Percentiles rank a stretch among this genome's conserved stretches.
phyloP scores from a whole-genome alignment of 2,888 invertebrate species.

The Sabatieria punctata region DNA sequence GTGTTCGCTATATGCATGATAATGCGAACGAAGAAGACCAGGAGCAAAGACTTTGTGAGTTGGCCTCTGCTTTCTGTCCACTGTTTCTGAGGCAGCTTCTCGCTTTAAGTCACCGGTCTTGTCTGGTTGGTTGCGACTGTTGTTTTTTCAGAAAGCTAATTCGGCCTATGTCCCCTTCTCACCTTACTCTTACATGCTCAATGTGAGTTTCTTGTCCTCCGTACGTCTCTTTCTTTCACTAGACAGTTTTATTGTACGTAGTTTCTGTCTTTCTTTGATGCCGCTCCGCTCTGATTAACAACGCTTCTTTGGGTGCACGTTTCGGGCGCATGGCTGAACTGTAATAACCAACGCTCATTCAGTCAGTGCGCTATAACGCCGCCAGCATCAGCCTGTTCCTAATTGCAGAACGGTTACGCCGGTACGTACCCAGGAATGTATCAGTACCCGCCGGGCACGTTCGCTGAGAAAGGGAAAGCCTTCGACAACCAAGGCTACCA shows the following conservation, averaged over 20 bases:
- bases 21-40: slow-evolving; percentile 5
- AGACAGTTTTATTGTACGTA: neutral
- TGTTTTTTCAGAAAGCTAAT: slow-evolving; percentile 3
- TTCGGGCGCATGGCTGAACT: too few relatives aligned
- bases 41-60: slow-evolving; percentile 2
- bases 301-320: neutral
- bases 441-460: neutral
- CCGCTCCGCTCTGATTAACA: neutral
- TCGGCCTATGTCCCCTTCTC: neutral
- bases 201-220: neutral
- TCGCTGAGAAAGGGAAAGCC: neutral
- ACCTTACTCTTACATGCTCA: slow-evolving; percentile 1
- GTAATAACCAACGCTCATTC: neutral
- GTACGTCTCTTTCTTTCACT: neutral
- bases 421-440: slow-evolving; percentile 1
- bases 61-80: neutral
- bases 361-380: neutral
- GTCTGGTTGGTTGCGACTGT: too few relatives aligned
- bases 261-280: neutral
- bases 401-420: neutral
- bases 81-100: too few relatives aligned
- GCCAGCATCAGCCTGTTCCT: neutral
- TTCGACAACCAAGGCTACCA: slow-evolving; percentile 2
- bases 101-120: too few relatives aligned
- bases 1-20: slow-evolving; percentile 10